Evolutionary conservation across 2,797 vertebrate genomes (phyloP), one percentile per base, ranked within the genome.

Genomic region (Malacoraja senta): DNA sequence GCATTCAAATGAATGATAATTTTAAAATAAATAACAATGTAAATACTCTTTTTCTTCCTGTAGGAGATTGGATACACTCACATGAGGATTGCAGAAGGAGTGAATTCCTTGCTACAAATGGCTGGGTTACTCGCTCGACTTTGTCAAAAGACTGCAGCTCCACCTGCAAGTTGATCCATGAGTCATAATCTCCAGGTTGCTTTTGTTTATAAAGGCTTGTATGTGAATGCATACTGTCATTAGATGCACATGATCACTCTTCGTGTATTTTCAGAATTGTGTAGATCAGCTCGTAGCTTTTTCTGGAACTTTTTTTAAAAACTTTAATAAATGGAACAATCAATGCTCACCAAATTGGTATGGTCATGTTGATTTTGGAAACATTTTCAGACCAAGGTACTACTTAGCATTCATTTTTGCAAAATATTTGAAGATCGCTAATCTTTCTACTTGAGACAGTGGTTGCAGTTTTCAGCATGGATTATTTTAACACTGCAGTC

Each of bases 61-160:
- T 96, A 99, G 99, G 99, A 99, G 94, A 99, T 99, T 0, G 99
- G 99, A 10, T 99, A 98, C 95, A 99, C 98, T 0, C 98, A 99
- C 90, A 98, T 99, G 98, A 97, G 97, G 93, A 96, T 99, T 92
- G 95, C 96, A 0, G 99, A 99, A 95, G 99, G 99, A 0, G 98
- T 99, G 19, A 98, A 97, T 96, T 99, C 98, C 0, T 96, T 99
- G 8, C 95, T 99, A 93, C 99, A 99, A 94, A 98, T 99, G 98
- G 98, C 98, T 0, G 98, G 98, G 21, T 97, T 99, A 88, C 96
- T 99, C 94, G 98, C 96, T 71, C 96, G 98, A 53, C 97, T 99
- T 15, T 99, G 98, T 94, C 97, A 97, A 94, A 99, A 98, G 95
- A 98, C 98, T 0, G 95, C 96, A n/a, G 96, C 97, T 93, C 96